Percentiles rank a stretch among this genome's conserved stretches.
Evolutionary conservation across 1,140 invertebrate species (phyloP).

Genomic region (Drosophila pectinifera): DNA sequence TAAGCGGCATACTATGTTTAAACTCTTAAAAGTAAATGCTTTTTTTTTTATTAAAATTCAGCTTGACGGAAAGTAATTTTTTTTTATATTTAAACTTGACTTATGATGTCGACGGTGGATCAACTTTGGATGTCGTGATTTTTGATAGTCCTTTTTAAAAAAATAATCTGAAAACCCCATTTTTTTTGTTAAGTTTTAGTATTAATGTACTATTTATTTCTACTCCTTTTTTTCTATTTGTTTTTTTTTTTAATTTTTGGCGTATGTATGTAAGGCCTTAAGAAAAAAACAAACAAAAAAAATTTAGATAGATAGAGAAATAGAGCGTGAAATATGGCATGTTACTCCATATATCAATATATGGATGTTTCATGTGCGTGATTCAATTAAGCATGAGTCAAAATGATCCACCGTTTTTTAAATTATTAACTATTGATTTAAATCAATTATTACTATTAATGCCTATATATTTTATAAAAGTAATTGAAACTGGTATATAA

Average conservation of each 20-base stretch:
- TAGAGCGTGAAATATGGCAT: conserved; percentile 19
- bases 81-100: neutral
- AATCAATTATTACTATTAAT: conserved; percentile 57
- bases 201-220: neutral
- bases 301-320: conserved; percentile 9
- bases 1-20: conserved; percentile 5
- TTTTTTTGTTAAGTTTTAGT: conserved; percentile 3
- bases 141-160: neutral
- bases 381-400: conserved; percentile 75
- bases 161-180: neutral
- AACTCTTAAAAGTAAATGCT: no score
- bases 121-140: conserved; percentile 2
- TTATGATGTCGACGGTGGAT: conserved; percentile 11
- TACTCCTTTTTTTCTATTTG: neutral
- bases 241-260: neutral
- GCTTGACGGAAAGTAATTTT: no score
- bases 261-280: conserved; percentile 2
- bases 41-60: no score
- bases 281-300: conserved; percentile 3
- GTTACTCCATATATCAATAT: conserved; percentile 13
- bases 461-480: conserved; percentile 31
- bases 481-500: conserved; percentile 22
- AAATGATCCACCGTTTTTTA: conserved; percentile 82
- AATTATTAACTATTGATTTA: conserved; percentile 80
- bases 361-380: conserved; percentile 60